These are phyloP conservation scores for Etheostoma perlongum DNA, from an alignment of 2,797 vertebrate species.

Conservation along the genomic window DNA sequence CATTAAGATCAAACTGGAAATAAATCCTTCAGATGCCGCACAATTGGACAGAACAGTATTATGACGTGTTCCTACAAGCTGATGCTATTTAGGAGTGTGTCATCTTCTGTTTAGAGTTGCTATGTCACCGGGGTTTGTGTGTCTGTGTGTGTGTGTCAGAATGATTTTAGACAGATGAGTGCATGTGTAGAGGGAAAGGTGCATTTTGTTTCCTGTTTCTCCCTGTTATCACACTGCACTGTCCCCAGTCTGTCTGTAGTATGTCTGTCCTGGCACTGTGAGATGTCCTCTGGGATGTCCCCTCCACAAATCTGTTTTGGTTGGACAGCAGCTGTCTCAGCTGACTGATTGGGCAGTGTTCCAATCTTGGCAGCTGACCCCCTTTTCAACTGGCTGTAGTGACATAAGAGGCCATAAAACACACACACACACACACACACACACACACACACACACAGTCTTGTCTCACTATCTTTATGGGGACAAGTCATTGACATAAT, in stretches of 20 bases:
- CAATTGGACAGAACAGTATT: not conserved
- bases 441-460: not conserved
- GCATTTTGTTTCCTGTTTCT: not conserved
- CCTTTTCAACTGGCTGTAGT: slow-evolving; percentile 29
- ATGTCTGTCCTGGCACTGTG: not conserved
- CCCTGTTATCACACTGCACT: not conserved
- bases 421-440: slow-evolving; percentile 18
- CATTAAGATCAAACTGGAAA: not conserved
- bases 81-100: slow-evolving; percentile 8
- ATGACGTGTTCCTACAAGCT: not conserved
- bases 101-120: slow-evolving; percentile 5
- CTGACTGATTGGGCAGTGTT: slow-evolving; percentile 47
- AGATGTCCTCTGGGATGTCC: slow-evolving; percentile 36
- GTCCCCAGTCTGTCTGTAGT: not conserved
- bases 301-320: slow-evolving; percentile 9
- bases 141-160: not conserved
- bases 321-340: slow-evolving; percentile 21
- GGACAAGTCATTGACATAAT: no score
- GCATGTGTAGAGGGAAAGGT: not conserved
- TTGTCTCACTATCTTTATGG: no score
- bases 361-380: slow-evolving; percentile 55
- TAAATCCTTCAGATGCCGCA: not conserved
- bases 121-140: not conserved
- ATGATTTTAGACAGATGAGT: not conserved
- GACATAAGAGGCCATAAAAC: slow-evolving; percentile 39